Evolutionary conservation across 2,113 vertebrate genomes (phyloP), one percentile per base, ranked within the genome.

Genomic region (Corydoras maculifer): DNA sequence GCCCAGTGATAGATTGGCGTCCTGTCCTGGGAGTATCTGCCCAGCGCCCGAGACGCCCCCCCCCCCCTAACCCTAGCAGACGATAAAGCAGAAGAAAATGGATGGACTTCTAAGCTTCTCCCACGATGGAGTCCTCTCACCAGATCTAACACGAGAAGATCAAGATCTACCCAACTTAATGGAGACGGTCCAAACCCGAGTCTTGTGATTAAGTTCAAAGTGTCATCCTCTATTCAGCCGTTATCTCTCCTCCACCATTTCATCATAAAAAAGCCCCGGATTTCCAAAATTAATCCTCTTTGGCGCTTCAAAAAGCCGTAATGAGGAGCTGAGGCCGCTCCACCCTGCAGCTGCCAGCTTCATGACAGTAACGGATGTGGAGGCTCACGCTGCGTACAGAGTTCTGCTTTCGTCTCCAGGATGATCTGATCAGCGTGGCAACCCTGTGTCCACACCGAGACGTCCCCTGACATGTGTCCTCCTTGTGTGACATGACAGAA

Each of bases 221-320:
- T 25, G 48, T 31, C 5, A 58, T 48, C 50, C 50, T 7, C 29
- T 31, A 12, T 62, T 35, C 12, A 25, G 29, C 31, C 50, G 50
- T 67, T 60, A 62, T 68, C 69, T 69, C 9, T 43, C 11, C 48
- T 73, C 43, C 50, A 64, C 30, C 13, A 32, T 76, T 76, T 78
- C 72, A 76, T 78, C 70, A 70, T 54, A 68, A 59, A 59, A 43
- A 43, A 43, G 35, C 35, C 35, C 35, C 4, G 35, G 35, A 43
- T 43, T 43, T 43, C 35, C 35, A 5, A 43, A 43, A 43, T 43
- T 43, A 43, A 43, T 43, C 35, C 35, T 43, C 35, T 43, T 43
- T 43, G 35, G 35, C 7, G 35, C 35, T 43, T 43, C 35, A 43
- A 43, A 43, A 43, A 43, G 35, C 35, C 32, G 7, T 35, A 35